Evolutionary conservation across 2,797 vertebrate species (phyloP), one percentile per base, ranked within the genome.

Genomic region (Falco rusticolus): DNA sequence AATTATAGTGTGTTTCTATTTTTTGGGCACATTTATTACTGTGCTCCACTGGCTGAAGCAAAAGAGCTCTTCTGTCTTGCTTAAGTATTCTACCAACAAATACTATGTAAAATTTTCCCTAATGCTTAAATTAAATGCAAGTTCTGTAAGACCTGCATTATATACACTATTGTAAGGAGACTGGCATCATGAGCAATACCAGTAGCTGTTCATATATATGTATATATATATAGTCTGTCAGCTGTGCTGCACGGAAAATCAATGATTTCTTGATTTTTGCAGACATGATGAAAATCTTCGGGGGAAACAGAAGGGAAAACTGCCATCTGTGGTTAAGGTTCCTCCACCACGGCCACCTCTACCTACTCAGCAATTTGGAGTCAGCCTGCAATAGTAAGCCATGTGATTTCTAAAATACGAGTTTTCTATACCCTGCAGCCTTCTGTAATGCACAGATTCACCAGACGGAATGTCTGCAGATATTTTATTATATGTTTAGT

Each of bases 351-450:
- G 98, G 21, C 99, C 99, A 11, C 98, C 99, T 4, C 98, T 99
- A 50, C 99, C 99, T 94, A 98, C 98, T 0, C 99, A 99, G 97
- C 98, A 99, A 94, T 99, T 99, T 64, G 98, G 98, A 0, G 99
- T 99, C 98, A 99, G 98, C 65, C 98, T 99, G 89, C 98, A 98
- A 86, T 99, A 99, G 99, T 99, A 96, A 99, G 99, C 91, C 1
- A 13, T 16, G 16, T 39, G 9, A 21, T 43, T 45, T 47, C 24
- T 84, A 24, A 93, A 66, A 54, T 13, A 57, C 0, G 20, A 66
- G 18, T n/a, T 43, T 63, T 78, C 25, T 78, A 2, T 68, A 39
- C 12, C 25, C 41, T 57, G 11, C 37, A 71, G 50, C 21, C 34
- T 84, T 78, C 43, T 53, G 16, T 74, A n/a, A 87, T 10, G 9